Percentiles rank a stretch among this genome's conserved stretches.
Conservation (phyloP, 2,113 vertebrate genomes). For the Microcebus tavaratra region DNA sequence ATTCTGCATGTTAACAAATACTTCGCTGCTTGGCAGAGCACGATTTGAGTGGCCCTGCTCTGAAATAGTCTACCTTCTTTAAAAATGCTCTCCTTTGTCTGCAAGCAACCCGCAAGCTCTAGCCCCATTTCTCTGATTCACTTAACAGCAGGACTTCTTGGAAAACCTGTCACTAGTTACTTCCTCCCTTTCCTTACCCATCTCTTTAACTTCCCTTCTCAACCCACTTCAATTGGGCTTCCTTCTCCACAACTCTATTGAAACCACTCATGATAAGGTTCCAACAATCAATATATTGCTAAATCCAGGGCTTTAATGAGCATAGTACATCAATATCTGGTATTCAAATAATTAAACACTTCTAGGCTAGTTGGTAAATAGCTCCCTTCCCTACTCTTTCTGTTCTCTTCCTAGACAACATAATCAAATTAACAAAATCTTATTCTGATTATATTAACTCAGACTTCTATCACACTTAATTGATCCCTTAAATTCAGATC, state of each 20-base stretch:
- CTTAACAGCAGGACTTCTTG: background rate
- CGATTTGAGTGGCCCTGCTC: background rate
- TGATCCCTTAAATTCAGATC: background rate
- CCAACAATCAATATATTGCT: background rate
- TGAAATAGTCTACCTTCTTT: background rate
- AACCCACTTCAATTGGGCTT: background rate
- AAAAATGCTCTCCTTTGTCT: background rate
- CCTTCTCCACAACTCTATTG: background rate
- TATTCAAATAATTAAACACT: background rate
- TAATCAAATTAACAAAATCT: background rate
- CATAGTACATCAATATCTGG: background rate
- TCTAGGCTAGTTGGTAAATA: background rate
- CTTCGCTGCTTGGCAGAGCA: background rate
- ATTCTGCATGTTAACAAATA: background rate
- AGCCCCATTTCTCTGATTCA: background rate
- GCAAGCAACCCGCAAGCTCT: background rate
- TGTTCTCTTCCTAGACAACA: background rate
- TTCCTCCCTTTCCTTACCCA: background rate
- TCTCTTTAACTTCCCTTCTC: background rate
- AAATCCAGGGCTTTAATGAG: background rate
- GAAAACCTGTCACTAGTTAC: background rate
- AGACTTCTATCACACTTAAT: background rate
- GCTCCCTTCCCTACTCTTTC: background rate
- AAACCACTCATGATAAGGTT: background rate
- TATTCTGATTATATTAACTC: background rate